Conservation (phyloP, 2,888 invertebrate genomes). For the Physocephala rufipes region DNA sequence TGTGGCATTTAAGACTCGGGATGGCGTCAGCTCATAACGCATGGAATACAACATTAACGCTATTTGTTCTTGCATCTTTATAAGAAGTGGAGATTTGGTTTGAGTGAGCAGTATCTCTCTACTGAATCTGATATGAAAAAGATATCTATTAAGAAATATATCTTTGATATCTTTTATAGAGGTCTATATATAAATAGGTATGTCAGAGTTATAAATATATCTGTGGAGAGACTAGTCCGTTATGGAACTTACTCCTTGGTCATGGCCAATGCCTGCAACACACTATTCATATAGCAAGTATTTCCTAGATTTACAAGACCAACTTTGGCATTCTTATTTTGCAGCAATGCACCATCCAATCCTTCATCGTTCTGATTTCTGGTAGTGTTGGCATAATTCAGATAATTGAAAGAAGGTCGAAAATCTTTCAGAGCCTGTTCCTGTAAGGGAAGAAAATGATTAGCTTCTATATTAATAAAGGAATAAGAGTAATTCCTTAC, state of each 20-base stretch:
- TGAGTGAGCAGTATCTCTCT: constrained; percentile 72
- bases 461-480: too few relatives aligned
- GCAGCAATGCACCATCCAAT: constrained; percentile 43
- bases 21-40: constrained; percentile 75
- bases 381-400: constrained; percentile 30
- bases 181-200: too few relatives aligned
- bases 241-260: constrained; percentile 74
- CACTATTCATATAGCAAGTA: constrained; percentile 91
- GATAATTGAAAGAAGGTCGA: constrained; percentile 46
- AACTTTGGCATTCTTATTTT: constrained; percentile 66
- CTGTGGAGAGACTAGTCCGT: too few relatives aligned
- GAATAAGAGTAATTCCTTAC: constrained; percentile 60
- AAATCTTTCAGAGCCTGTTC: constrained; percentile 66
- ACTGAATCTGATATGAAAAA: constrained; percentile 69
- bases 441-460: constrained; percentile 37
- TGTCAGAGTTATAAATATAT: too few relatives aligned
- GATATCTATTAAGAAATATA: too few relatives aligned
- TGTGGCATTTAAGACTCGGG: constrained; percentile 75
- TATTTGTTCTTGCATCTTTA: constrained; percentile 77
- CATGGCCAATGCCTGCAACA: constrained; percentile 83
- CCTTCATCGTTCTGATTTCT: constrained; percentile 46
- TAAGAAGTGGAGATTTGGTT: constrained; percentile 70
- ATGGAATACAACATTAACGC: constrained; percentile 76
- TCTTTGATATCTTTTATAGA: too few relatives aligned
- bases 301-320: constrained; percentile 86